Conservation (phyloP, 2,888 invertebrate genomes). For the Macroteleia sp. region DNA sequence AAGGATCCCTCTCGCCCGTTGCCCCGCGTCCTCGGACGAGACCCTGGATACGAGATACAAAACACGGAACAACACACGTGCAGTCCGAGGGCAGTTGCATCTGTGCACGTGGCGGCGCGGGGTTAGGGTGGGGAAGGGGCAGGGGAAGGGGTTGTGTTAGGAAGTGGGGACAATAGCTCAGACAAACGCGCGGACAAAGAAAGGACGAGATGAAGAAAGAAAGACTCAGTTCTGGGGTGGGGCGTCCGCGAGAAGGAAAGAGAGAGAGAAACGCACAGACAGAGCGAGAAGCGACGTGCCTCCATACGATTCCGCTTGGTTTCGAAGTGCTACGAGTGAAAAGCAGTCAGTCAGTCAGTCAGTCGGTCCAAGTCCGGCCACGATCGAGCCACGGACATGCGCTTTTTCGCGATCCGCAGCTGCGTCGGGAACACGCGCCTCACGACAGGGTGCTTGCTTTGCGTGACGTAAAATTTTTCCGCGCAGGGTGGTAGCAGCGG, state of each 20-base stretch:
- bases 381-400: constrained; percentile 68
- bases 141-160: not conserved
- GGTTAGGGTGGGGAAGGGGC: not conserved
- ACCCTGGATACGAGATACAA: constrained; percentile 31
- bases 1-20: constrained; percentile 5
- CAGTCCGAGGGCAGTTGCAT: constrained; percentile 50
- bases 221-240: constrained; percentile 8
- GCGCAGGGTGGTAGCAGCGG: constrained; percentile 8
- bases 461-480: constrained; percentile 7
- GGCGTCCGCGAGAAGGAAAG: constrained; percentile 10
- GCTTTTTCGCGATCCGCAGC: constrained; percentile 47
- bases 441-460: constrained; percentile 27
- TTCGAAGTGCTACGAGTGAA: constrained; percentile 76
- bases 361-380: constrained; percentile 76
- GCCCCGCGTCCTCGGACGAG: constrained; percentile 19
- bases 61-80: constrained; percentile 53
- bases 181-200: constrained; percentile 33
- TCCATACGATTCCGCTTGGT: constrained; percentile 71
- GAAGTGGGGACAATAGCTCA: constrained; percentile 19
- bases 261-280: not conserved
- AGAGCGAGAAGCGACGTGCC: constrained; percentile 22
- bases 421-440: constrained; percentile 39
- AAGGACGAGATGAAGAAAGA: constrained; percentile 42
- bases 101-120: constrained; percentile 48
- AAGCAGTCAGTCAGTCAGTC: constrained; percentile 76